These are phyloP conservation scores for Ranitomeya imitator DNA, from an alignment of 2,113 vertebrate genomes.

Conservation along the genomic window DNA sequence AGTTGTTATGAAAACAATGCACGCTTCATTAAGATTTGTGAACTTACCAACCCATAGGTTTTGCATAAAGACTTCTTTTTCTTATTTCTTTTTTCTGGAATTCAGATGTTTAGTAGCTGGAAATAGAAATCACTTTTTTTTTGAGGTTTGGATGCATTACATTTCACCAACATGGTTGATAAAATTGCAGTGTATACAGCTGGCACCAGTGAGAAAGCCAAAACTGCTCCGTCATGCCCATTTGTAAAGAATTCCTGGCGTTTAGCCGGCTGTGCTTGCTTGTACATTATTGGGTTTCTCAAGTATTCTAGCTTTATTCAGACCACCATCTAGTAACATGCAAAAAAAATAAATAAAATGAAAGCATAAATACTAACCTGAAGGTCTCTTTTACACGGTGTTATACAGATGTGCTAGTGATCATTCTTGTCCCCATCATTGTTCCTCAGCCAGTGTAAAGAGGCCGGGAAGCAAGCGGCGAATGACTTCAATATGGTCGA, in stretches of 20 bases:
- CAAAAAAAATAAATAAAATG: not conserved
- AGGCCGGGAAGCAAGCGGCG: no score
- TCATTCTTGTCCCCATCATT: no score
- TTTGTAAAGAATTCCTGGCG: not conserved
- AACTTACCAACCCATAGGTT: not conserved
- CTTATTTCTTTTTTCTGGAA: not conserved
- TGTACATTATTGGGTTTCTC: not conserved
- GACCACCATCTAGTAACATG: not conserved
- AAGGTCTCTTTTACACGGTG: not conserved
- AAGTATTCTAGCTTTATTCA: not conserved
- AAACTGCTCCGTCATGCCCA: not conserved
- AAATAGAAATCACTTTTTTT: not conserved
- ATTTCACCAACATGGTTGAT: constrained; percentile 18
- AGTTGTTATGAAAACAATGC: constrained; percentile 22
- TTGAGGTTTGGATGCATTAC: constrained; percentile 14
- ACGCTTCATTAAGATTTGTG: constrained; percentile 22
- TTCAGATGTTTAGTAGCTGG: constrained; percentile 12
- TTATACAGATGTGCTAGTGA: no score
- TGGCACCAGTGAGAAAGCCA: not conserved
- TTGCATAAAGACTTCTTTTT: constrained; percentile 21
- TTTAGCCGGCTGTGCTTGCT: not conserved
- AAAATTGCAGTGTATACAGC: constrained; percentile 22
- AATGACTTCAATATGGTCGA: no score
- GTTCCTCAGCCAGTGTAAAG: no score
- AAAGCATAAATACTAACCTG: not conserved